Conservation (phyloP, 2,888 invertebrate genomes). For the Mayetiola destructor region DNA sequence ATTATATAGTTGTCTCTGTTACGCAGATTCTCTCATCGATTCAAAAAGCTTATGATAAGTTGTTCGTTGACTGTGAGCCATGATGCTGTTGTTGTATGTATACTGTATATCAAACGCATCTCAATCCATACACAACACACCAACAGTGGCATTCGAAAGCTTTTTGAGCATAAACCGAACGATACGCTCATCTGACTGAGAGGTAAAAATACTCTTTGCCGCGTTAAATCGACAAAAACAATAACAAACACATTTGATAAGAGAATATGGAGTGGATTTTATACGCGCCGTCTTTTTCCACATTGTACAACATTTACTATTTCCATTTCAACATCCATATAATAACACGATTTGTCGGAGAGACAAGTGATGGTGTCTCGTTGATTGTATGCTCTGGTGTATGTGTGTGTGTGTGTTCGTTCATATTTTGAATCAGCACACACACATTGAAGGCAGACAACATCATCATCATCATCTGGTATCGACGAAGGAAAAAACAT, state of each 20-base stretch:
- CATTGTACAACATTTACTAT: background rate
- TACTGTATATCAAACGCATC: slow-evolving; percentile 5
- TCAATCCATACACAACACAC: background rate
- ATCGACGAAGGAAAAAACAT: slow-evolving; percentile 11
- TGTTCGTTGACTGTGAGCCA: no score
- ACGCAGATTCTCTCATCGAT: background rate
- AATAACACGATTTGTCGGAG: no score
- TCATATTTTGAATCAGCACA: no score
- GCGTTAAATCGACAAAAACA: background rate
- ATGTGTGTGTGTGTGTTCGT: no score
- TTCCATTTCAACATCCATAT: slow-evolving; percentile 7
- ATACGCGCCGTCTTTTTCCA: slow-evolving; percentile 10
- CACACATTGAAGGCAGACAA: background rate
- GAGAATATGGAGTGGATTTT: slow-evolving; percentile 5
- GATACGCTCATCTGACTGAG: background rate
- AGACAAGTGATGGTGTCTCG: no score
- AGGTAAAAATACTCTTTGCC: background rate
- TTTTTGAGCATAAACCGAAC: background rate
- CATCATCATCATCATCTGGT: slow-evolving; percentile 8
- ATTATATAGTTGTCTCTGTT: background rate
- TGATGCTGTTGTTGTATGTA: no score
- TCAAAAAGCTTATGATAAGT: background rate
- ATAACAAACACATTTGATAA: slow-evolving; percentile 8
- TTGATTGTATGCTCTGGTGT: no score
- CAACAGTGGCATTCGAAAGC: background rate